Conservation (phyloP, 2,888 invertebrate genomes). For the Eupithecia pulchellata region DNA sequence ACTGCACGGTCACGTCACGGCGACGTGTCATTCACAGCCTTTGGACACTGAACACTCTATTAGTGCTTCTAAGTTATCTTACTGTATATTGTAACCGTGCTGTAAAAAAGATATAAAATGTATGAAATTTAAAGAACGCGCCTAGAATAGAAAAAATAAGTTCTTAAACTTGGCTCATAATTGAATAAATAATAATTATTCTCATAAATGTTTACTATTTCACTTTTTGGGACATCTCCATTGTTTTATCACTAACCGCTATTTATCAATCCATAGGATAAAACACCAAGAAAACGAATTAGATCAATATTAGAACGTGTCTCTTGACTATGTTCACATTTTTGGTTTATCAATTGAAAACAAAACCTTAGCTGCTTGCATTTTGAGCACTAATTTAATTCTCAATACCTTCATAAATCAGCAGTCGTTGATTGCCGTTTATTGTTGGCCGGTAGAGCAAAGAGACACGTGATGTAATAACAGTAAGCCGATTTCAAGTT, state of each 20-base stretch:
- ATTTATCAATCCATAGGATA: not conserved
- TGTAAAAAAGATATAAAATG: no score
- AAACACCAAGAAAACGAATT: not conserved
- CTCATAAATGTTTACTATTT: no score
- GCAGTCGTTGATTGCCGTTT: conserved; percentile 26
- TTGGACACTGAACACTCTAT: conserved; percentile 26
- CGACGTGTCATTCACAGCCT: conserved; percentile 47
- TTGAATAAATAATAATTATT: no score
- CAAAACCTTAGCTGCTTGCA: not conserved
- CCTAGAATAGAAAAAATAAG: no score
- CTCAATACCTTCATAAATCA: conserved; percentile 28
- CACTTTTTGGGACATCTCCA: not conserved
- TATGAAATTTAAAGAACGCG: no score
- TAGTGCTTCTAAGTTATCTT: not conserved
- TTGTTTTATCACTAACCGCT: not conserved
- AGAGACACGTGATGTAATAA: conserved; percentile 49
- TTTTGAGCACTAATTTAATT: conserved; percentile 9
- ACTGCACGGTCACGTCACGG: conserved; percentile 61
- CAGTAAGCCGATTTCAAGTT: conserved; percentile 58
- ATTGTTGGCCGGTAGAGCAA: conserved; percentile 27
- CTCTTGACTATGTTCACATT: not conserved
- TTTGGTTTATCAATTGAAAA: not conserved
- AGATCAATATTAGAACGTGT: not conserved
- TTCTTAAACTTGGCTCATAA: no score
- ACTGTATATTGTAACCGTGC: not conserved